These are phyloP conservation scores for Vipera ursinii DNA, from an alignment of 2,797 vertebrate species.

Conservation along the genomic window DNA sequence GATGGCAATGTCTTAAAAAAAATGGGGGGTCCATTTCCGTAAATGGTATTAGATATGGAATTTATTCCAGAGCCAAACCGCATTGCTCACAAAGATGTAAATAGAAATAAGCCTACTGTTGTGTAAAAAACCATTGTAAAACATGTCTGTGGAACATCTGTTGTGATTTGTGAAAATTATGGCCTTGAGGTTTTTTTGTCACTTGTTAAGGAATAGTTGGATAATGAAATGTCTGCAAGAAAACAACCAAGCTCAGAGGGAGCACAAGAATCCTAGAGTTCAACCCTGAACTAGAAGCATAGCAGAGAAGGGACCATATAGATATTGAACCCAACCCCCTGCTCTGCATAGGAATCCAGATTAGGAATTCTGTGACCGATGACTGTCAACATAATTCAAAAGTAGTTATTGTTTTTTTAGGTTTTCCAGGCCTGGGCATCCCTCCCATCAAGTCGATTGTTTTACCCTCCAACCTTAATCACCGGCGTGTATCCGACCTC, in stretches of 20 bases:
- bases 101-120: neutral
- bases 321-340: neutral
- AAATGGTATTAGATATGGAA: neutral
- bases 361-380: neutral
- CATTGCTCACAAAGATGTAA: neutral
- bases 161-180: neutral
- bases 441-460: conserved; percentile 50
- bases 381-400: neutral
- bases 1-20: neutral
- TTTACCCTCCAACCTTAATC: conserved; percentile 83
- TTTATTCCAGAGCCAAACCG: neutral
- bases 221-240: neutral
- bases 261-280: neutral
- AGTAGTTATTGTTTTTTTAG: conserved; percentile 56
- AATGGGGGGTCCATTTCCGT: neutral
- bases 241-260: neutral
- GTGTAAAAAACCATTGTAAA: neutral
- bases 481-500: conserved; percentile 77
- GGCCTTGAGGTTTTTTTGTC: neutral
- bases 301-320: neutral
- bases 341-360: neutral
- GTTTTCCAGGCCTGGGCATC: conserved; percentile 75
- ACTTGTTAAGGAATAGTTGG: neutral
- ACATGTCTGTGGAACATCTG: neutral
- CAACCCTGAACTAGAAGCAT: neutral